Percentiles rank a stretch among this genome's conserved stretches.
Conservation (phyloP, 2,888 invertebrate species). For the Euplexia lucipara region DNA sequence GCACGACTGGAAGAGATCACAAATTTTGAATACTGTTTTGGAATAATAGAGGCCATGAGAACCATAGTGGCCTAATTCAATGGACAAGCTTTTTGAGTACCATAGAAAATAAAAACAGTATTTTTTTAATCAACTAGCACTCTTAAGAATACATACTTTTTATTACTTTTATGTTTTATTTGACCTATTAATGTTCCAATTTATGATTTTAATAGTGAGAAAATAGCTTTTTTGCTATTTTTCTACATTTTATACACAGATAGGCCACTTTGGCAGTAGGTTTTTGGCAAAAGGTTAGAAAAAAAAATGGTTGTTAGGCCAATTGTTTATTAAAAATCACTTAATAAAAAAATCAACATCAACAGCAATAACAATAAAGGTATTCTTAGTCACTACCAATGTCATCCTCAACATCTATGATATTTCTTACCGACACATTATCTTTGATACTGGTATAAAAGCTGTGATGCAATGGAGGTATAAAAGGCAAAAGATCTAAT, state of each 20-base stretch:
- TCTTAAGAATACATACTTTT: conserved; percentile 3
- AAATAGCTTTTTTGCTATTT: too few relatives aligned
- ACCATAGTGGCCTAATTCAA: not conserved
- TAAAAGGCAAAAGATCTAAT: conserved; percentile 53
- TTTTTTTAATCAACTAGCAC: not conserved
- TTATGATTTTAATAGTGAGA: conserved; percentile 26
- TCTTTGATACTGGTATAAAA: conserved; percentile 51
- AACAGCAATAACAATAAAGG: conserved; percentile 17
- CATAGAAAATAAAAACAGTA: not conserved
- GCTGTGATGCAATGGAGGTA: conserved; percentile 49
- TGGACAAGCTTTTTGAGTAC: not conserved
- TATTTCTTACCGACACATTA: conserved; percentile 45
- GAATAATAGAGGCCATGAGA: too few relatives aligned
- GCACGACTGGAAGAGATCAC: conserved; percentile 14
- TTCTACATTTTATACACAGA: conserved; percentile 30
- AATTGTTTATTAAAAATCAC: conserved; percentile 6
- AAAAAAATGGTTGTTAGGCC: conserved; percentile 5
- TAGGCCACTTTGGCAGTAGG: conserved; percentile 36
- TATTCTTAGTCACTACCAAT: conserved; percentile 35
- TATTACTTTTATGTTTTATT: not conserved
- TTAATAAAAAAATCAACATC: conserved; percentile 10
- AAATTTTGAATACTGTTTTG: conserved; percentile 7
- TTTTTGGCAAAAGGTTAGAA: conserved; percentile 15
- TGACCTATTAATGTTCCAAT: conserved; percentile 17
- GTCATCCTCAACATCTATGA: conserved; percentile 38